Percentiles rank a stretch among this genome's conserved stretches.
These are phyloP conservation scores for Oligia strigilis DNA, from an alignment of 2,888 invertebrate species.

Conservation along the genomic window DNA sequence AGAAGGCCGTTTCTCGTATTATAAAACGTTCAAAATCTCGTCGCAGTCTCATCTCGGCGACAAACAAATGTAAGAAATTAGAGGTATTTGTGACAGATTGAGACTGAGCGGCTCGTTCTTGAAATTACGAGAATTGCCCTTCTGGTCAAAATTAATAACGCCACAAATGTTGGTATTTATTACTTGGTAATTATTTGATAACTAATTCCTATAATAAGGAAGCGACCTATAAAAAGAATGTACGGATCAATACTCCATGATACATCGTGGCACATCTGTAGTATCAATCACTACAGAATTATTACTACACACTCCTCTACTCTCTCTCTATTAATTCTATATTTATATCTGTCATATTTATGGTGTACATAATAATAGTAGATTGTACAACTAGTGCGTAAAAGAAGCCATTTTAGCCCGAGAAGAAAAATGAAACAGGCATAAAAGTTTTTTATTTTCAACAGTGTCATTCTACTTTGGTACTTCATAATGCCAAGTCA, in stretches of 20 bases:
- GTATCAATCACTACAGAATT: not conserved
- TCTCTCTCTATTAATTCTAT: too few relatives aligned
- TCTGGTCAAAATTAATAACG: conserved; percentile 10
- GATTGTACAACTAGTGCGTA: too few relatives aligned
- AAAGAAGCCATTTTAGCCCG: too few relatives aligned
- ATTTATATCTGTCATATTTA: too few relatives aligned
- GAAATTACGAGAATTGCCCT: not conserved
- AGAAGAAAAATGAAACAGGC: too few relatives aligned
- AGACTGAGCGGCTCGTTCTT: not conserved
- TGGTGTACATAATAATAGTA: too few relatives aligned
- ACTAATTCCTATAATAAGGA: not conserved
- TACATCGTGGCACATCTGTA: not conserved
- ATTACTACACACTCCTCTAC: not conserved
- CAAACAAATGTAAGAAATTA: not conserved
- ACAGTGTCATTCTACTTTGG: too few relatives aligned
- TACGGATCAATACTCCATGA: not conserved
- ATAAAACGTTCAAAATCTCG: not conserved
- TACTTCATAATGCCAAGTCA: too few relatives aligned
- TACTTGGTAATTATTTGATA: not conserved
- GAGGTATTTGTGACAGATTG: too few relatives aligned
- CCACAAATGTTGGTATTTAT: not conserved
- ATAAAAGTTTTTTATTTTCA: too few relatives aligned
- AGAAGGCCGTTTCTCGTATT: not conserved
- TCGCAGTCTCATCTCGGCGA: not conserved
- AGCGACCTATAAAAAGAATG: not conserved